Base-by-base conservation (phyloP, 2,797 vertebrate genomes). In the Myiothlypis coronata region DNA sequence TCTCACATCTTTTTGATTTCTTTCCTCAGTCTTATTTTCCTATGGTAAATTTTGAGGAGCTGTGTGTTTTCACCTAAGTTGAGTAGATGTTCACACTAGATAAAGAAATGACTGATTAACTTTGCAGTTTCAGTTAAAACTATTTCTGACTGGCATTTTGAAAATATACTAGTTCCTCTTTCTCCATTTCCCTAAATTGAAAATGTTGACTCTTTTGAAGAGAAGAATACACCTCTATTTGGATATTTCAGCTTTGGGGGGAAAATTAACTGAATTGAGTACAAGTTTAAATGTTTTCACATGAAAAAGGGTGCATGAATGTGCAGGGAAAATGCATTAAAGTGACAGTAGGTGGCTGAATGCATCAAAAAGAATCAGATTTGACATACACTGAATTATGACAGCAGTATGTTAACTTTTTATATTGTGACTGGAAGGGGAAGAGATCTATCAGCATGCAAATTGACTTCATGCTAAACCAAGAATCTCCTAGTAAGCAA, bases 381-480 rank as follows among this genome's bases (percentile, higher is more conserved):
- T 61, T 81, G 72, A 82, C 8, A 2, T 79, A 60, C 28, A 3
- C 14, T 70, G 79, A 88, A 81, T 87, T 75, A 83, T 35, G 52
- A 76, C 34, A 91, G 44, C 47, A 90, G 19, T 11, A 8, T 2
- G 12, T 80, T 87, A 87, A 89, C 43, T 92, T 92, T 85, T 89
- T 61, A 47, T 91, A 41, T 94, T 83, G 79, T 90, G 69, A 50
- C 84, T 92, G 52, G 77, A 93, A 91, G 79, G 65, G 55, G 43
- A 91, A 82, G 76, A 94, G 76, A 87, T 76, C 89, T 88, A 52
- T 93, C 92, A 76, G 46, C 78, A 91, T 90, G 94, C 87, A 95
- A 90, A 96, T 76, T 43, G 53, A 41, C 79, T 89, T 89, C 16
- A 65, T 64, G 68, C 84, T 92, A 94, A 92, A 83, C 27, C 63